phyloP scores from a whole-genome alignment of 2,113 vertebrate genomes.

The Theristicus caerulescens region DNA sequence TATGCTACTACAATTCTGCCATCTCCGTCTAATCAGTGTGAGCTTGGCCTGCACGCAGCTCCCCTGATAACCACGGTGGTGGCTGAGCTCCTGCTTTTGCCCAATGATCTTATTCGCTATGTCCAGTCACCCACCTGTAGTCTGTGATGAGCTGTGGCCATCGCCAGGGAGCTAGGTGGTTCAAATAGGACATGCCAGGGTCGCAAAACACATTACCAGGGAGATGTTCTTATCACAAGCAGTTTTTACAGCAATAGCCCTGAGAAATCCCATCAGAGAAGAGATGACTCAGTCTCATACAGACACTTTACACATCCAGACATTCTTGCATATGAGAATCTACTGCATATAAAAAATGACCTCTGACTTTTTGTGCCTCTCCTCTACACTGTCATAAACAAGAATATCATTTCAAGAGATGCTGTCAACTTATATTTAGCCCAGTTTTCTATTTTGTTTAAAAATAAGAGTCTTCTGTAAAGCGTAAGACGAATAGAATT shows the following conservation, averaged over 20 bases:
- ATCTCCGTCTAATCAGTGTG: accelerated
- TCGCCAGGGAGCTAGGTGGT: background rate
- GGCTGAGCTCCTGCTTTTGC: background rate
- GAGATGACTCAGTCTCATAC: slow-evolving; percentile 17
- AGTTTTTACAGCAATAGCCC: slow-evolving; percentile 29
- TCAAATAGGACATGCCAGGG: background rate
- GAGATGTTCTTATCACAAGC: slow-evolving; percentile 42
- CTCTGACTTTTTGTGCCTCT: slow-evolving; percentile 71
- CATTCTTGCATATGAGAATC: slow-evolving; percentile 48
- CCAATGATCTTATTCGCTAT: accelerated
- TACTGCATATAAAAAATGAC: slow-evolving; percentile 47
- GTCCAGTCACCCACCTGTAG: background rate
- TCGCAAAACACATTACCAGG: background rate
- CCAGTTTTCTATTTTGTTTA: slow-evolving; percentile 28
- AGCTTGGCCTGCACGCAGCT: accelerated
- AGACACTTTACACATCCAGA: slow-evolving; percentile 62
- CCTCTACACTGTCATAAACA: slow-evolving; percentile 64
- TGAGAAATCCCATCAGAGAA: slow-evolving; percentile 40
- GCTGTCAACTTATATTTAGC: slow-evolving; percentile 65
- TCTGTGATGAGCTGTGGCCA: background rate
- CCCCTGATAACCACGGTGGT: too few species aligned
- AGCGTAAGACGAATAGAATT: background rate
- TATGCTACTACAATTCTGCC: background rate
- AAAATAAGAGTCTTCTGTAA: slow-evolving; percentile 43
- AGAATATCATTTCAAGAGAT: slow-evolving; percentile 60